Evolutionary conservation across 2,113 vertebrate species (phyloP).

Genomic region (Nymphicus hollandicus): DNA sequence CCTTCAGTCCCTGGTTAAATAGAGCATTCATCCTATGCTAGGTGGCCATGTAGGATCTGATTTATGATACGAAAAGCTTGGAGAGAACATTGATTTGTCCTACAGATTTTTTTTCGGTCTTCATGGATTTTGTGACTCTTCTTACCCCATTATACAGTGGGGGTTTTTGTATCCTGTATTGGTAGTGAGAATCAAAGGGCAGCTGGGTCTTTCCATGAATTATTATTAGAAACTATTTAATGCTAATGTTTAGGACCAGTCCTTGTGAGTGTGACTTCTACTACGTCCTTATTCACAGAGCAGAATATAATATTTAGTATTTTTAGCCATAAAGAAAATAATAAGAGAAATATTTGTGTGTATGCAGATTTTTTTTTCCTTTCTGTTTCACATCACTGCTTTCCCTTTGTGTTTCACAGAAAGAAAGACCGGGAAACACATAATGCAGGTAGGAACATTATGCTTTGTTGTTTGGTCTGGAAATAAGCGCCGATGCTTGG

Average conservation of each 20-base stretch:
- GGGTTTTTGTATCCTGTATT: neutral
- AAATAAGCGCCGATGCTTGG: neutral
- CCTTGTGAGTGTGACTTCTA: neutral
- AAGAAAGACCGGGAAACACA: conserved; percentile 99
- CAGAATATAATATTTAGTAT: neutral
- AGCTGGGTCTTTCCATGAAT: neutral
- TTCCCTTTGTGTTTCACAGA: conserved; percentile 72
- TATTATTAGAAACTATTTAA: neutral
- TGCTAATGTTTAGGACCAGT: neutral
- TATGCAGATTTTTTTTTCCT: neutral
- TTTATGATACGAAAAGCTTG: neutral
- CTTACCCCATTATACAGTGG: neutral
- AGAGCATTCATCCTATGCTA: neutral
- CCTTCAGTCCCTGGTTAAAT: neutral
- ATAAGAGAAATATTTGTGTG: neutral
- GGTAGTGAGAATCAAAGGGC: neutral
- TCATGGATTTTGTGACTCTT: accelerated
- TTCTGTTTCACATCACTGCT: conserved; percentile 12
- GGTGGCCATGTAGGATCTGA: neutral
- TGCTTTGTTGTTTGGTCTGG: neutral
- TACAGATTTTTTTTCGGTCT: neutral
- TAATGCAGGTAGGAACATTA: conserved; percentile 86
- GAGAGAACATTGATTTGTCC: neutral
- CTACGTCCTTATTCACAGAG: neutral
- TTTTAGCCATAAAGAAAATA: neutral